These are phyloP conservation scores for Agelaius tricolor DNA, from an alignment of 2,113 vertebrate species.

Conservation along the genomic window DNA sequence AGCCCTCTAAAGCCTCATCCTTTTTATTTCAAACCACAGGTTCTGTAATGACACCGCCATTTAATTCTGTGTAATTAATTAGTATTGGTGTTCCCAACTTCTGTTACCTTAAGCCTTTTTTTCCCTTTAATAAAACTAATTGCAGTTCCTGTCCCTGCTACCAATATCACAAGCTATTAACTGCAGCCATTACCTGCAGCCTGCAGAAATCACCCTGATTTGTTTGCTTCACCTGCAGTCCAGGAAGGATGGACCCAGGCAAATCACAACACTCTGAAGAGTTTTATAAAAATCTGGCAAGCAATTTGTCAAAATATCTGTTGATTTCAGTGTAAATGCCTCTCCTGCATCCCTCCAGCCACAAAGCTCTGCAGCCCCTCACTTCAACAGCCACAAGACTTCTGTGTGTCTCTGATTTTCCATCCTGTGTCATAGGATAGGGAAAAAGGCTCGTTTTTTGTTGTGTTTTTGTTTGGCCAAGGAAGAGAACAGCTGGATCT, in stretches of 20 bases:
- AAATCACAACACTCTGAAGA: not conserved
- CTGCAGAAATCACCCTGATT: not conserved
- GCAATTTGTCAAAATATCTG: not conserved
- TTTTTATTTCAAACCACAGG: not conserved
- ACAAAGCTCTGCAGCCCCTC: not conserved
- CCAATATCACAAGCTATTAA: not conserved
- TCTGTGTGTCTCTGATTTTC: not conserved
- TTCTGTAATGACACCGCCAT: not conserved
- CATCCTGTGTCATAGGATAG: not conserved
- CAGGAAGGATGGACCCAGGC: not conserved
- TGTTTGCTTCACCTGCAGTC: not conserved
- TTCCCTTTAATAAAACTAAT: not conserved
- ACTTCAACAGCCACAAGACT: not conserved
- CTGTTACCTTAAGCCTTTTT: not conserved
- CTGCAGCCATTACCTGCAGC: not conserved
- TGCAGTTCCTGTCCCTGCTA: not conserved
- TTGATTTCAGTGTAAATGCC: not conserved
- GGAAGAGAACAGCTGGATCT: not conserved
- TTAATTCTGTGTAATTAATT: conserved; percentile 3
- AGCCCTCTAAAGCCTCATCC: not conserved
- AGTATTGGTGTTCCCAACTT: not conserved
- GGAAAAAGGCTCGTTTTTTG: not conserved
- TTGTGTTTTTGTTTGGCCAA: not conserved
- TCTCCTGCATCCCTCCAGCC: not conserved
- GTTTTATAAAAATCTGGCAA: not conserved